phyloP scores from a whole-genome alignment of 2,113 vertebrate genomes.

The Meriones unguiculatus region DNA sequence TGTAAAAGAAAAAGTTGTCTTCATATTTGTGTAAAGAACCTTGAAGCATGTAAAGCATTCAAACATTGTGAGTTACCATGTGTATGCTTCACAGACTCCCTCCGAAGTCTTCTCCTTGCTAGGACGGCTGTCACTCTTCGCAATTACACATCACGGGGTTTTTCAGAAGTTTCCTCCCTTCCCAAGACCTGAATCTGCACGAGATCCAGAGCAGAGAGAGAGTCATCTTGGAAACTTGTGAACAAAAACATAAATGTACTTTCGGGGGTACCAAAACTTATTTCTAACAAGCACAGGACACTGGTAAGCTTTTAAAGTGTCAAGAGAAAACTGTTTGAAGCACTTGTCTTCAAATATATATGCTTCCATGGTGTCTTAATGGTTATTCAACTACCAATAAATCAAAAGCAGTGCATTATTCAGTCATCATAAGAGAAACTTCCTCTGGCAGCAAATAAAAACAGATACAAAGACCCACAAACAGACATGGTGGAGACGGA shows the following conservation, averaged over 20 bases:
- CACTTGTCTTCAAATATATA: not conserved
- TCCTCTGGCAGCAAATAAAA: no score
- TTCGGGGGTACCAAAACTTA: constrained; percentile 41
- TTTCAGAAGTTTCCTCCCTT: constrained; percentile 69
- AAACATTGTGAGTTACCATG: constrained; percentile 63
- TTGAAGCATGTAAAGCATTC: constrained; percentile 74
- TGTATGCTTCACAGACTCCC: constrained; percentile 81
- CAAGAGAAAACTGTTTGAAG: constrained; percentile 57
- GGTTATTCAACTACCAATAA: not conserved
- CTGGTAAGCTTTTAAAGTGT: not conserved
- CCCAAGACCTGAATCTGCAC: constrained; percentile 69
- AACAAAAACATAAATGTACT: constrained; percentile 20
- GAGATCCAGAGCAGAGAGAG: constrained; percentile 81
- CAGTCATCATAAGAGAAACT: not conserved
- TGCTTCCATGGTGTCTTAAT: not conserved
- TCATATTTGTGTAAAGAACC: constrained; percentile 77
- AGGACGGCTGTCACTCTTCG: constrained; percentile 57
- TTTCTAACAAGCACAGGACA: constrained; percentile 51
- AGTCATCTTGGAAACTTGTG: constrained; percentile 72
- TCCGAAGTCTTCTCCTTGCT: constrained; percentile 64
- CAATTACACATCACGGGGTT: constrained; percentile 82
- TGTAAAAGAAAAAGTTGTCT: constrained; percentile 75
- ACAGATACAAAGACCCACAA: not conserved
- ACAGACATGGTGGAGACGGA: no score
- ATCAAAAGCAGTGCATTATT: not conserved